Evolutionary conservation across 2,888 invertebrate species (phyloP).

Genomic region (Agonopterix alstromeriana): DNA sequence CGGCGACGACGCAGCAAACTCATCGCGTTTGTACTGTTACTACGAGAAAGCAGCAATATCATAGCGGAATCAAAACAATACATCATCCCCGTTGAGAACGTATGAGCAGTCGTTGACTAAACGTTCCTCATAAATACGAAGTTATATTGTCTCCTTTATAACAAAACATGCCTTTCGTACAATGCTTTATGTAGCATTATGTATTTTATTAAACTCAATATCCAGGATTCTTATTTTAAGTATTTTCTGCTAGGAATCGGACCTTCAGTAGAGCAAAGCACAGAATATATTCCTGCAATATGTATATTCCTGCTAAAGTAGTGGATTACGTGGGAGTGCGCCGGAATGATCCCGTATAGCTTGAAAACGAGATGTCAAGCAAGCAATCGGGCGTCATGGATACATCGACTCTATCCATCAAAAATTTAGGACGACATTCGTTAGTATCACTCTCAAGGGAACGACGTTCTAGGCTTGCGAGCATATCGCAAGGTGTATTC

Average conservation of each 20-base stretch:
- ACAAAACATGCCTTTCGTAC: too few relatives aligned
- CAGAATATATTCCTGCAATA: too few relatives aligned
- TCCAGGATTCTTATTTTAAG: too few relatives aligned
- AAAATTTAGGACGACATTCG: constrained; percentile 72
- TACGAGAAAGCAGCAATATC: constrained; percentile 20
- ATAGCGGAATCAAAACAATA: constrained; percentile 27
- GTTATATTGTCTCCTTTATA: too few relatives aligned
- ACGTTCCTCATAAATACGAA: too few relatives aligned
- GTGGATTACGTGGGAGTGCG: constrained; percentile 57
- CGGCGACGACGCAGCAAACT: constrained; percentile 18
- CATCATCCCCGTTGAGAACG: constrained; percentile 10
- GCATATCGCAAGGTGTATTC: constrained; percentile 30
- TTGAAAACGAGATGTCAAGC: constrained; percentile 43
- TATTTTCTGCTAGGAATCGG: too few relatives aligned
- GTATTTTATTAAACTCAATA: too few relatives aligned
- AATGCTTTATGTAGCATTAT: too few relatives aligned
- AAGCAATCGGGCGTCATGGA: constrained; percentile 39
- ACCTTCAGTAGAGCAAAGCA: too few relatives aligned
- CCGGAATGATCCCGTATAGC: constrained; percentile 40
- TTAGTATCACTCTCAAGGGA: constrained; percentile 60
- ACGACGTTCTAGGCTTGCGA: constrained; percentile 63
- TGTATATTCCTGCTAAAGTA: too few relatives aligned
- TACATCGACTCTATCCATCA: constrained; percentile 66
- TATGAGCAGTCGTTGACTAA: background rate
- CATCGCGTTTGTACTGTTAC: constrained; percentile 15